A percentile compares a stretch with the other conserved stretches of the same genome.
Evolutionary conservation across 2,113 vertebrate species (phyloP).

Genomic region (Micronycteris hirsuta): DNA sequence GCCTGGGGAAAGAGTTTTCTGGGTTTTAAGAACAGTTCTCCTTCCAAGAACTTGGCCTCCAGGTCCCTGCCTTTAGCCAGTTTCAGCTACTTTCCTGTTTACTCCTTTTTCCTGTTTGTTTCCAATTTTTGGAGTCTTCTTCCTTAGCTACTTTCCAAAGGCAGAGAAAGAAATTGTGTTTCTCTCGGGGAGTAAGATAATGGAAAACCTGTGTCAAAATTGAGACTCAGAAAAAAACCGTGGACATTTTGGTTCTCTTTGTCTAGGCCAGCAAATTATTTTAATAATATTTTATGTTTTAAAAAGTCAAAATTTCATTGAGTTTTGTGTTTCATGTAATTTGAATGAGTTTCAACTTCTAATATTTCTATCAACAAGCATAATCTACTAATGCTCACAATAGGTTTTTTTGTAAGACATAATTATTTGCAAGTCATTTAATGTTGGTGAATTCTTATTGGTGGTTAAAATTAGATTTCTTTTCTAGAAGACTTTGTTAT

Average conservation of each 20-base stretch:
- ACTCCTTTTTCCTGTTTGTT: not conserved
- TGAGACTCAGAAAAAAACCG: not conserved
- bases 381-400: not conserved
- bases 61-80: not conserved
- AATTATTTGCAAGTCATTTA: not conserved
- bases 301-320: not conserved
- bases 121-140: not conserved
- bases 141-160: not conserved
- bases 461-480: constrained; percentile 33
- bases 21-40: constrained; percentile 35
- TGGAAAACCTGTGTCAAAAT: constrained; percentile 32
- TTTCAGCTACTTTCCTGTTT: not conserved
- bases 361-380: not conserved
- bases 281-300: constrained; percentile 16
- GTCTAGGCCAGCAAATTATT: not conserved
- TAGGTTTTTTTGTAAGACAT: not conserved
- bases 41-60: constrained; percentile 18
- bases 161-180: not conserved
- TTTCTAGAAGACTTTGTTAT: not conserved
- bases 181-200: constrained; percentile 8
- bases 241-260: not conserved
- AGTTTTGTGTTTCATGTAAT: constrained; percentile 32
- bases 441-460: constrained; percentile 19
- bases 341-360: constrained; percentile 24
- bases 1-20: not conserved